phyloP scores from a whole-genome alignment of 2,113 vertebrate species.

The Sorex araneus region DNA sequence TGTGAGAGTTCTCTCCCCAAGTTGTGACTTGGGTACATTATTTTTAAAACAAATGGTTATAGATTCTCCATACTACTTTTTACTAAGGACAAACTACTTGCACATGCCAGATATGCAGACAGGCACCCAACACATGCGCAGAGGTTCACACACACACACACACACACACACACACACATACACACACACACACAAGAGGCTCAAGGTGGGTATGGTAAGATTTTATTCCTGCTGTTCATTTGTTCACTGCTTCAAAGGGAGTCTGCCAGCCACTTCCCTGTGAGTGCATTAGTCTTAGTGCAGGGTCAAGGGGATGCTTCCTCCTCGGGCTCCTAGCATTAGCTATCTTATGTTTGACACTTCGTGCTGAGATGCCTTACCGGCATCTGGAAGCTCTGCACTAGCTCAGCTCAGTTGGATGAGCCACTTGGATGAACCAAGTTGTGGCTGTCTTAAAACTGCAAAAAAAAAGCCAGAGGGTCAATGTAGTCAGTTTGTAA shows the following conservation, averaged over 20 bases:
- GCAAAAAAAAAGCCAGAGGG: slow-evolving; percentile 70
- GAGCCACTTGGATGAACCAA: slow-evolving; percentile 70
- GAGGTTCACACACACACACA: neutral
- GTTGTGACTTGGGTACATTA: neutral
- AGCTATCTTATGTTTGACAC: slow-evolving; percentile 82
- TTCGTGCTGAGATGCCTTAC: slow-evolving; percentile 82
- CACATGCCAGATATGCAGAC: too few relatives aligned
- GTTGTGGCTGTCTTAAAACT: slow-evolving; percentile 69
- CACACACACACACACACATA: neutral
- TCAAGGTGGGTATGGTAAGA: slow-evolving; percentile 28
- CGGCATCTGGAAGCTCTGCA: slow-evolving; percentile 71
- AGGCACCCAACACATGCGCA: neutral
- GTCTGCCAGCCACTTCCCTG: slow-evolving; percentile 71
- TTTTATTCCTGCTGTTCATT: slow-evolving; percentile 77
- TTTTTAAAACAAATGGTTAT: slow-evolving; percentile 49
- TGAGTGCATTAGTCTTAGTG: slow-evolving; percentile 61
- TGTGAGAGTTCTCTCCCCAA: neutral
- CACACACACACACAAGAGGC: neutral
- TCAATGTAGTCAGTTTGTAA: slow-evolving; percentile 79
- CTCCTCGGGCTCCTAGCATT: slow-evolving; percentile 72
- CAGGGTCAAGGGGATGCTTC: slow-evolving; percentile 78
- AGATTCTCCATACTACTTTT: neutral
- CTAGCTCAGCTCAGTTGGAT: slow-evolving; percentile 74
- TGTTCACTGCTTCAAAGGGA: slow-evolving; percentile 80
- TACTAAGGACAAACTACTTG: slow-evolving; percentile 26